A percentile compares a stretch with the other conserved stretches of the same genome.
Evolutionary conservation across 1,140 invertebrate species (phyloP).

Genomic region (Lepidostoma basale): DNA sequence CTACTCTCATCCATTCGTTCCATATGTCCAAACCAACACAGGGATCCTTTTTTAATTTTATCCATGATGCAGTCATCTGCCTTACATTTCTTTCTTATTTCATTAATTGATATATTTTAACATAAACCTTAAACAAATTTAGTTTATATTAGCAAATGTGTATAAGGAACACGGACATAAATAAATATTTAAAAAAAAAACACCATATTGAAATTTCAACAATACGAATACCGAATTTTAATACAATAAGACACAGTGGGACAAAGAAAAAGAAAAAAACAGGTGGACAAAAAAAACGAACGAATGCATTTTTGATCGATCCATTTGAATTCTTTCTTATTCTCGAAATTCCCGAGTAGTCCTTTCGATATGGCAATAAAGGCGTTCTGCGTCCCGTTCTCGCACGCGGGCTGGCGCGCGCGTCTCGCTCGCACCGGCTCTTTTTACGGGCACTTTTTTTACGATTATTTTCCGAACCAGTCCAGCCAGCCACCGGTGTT

Average conservation of each 20-base stretch:
- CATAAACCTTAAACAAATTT: too few relatives aligned
- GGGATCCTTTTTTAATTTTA: too few relatives aligned
- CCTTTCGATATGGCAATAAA: constrained; percentile 22
- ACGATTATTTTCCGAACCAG: constrained; percentile 12
- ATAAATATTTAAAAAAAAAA: too few relatives aligned
- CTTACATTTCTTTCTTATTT: too few relatives aligned
- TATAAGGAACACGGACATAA: too few relatives aligned
- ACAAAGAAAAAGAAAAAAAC: neutral
- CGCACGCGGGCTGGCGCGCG: neutral
- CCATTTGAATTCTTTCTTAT: constrained; percentile 12
- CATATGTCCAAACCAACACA: too few relatives aligned
- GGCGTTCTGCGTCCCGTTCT: neutral
- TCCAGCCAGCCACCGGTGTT: constrained; percentile 28
- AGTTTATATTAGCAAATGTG: too few relatives aligned
- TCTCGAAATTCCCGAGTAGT: constrained; percentile 8
- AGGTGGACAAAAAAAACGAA: neutral
- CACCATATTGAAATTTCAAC: too few relatives aligned
- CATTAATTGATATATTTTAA: too few relatives aligned
- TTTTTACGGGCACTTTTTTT: constrained; percentile 24
- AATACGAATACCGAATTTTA: too few relatives aligned
- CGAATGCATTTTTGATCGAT: constrained; percentile 20
- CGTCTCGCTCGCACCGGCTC: neutral
- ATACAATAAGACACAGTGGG: neutral
- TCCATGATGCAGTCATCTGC: too few relatives aligned
- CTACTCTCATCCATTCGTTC: too few relatives aligned